These are phyloP conservation scores for Clitarchus hookeri DNA, from an alignment of 2,888 invertebrate species.

Conservation along the genomic window DNA sequence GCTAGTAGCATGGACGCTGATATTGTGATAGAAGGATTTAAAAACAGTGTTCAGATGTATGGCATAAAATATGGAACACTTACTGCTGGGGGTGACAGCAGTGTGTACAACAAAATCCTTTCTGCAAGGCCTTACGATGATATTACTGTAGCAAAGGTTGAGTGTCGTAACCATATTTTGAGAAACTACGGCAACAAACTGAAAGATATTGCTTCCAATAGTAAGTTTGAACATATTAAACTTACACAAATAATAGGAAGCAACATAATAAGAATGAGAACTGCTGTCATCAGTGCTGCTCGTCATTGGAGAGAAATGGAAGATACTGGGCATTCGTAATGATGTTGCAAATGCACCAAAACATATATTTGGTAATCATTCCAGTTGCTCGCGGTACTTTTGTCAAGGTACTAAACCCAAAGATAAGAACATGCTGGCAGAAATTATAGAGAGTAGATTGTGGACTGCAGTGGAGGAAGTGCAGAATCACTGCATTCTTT, in stretches of 20 bases:
- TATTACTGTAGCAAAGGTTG: background rate
- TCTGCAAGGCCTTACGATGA: background rate
- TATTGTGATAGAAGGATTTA: background rate
- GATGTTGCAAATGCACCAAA: background rate
- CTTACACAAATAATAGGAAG: background rate
- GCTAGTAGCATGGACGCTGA: background rate
- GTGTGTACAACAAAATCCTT: background rate
- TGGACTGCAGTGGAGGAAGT: background rate
- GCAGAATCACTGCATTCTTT: background rate
- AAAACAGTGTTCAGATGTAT: constrained; percentile 10
- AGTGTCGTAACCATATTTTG: constrained; percentile 17
- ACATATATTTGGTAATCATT: background rate
- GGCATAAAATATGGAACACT: background rate
- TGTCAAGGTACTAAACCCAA: background rate
- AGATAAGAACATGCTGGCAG: background rate
- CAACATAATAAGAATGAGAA: background rate
- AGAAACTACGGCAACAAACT: constrained; percentile 11
- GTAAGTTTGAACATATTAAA: too few relatives aligned
- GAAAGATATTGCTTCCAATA: background rate
- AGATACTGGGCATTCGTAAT: background rate
- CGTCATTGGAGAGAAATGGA: background rate
- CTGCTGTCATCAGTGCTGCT: background rate
- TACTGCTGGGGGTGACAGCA: constrained; percentile 8
- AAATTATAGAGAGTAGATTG: background rate
- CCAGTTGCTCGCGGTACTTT: too few relatives aligned